Evolutionary conservation across 2,113 vertebrate species (phyloP).

Genomic region (Cyanoderma ruficeps): DNA sequence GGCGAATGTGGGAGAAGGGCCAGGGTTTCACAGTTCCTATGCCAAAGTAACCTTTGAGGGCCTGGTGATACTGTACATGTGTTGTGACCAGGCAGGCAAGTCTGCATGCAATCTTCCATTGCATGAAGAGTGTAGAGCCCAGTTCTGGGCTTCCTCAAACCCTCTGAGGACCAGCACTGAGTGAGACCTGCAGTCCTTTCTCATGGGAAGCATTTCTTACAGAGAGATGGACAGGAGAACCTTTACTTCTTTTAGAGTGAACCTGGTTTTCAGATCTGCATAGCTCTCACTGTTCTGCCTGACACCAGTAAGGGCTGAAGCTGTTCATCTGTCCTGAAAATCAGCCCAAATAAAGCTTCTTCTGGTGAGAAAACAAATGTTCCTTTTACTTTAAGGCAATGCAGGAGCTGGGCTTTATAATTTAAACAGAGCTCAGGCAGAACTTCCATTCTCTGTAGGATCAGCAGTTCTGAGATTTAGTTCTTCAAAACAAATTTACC

Average conservation of each 20-base stretch:
- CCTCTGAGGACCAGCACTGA: neutral
- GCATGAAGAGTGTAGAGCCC: neutral
- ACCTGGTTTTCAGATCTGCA: neutral
- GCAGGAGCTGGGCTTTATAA: neutral
- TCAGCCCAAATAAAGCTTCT: neutral
- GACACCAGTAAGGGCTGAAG: neutral
- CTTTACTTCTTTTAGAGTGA: neutral
- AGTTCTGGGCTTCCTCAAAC: neutral
- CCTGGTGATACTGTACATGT: rapidly evolving
- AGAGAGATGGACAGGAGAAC: neutral
- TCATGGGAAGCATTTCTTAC: neutral
- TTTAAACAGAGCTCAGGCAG: neutral
- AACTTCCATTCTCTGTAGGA: neutral
- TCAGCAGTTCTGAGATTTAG: neutral
- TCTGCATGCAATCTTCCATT: neutral
- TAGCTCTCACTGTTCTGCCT: neutral
- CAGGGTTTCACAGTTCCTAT: neutral
- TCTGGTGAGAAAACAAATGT: neutral
- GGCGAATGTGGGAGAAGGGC: neutral
- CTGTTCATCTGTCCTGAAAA: neutral
- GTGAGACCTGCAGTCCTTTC: neutral
- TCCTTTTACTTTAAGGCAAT: neutral
- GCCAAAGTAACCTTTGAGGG: neutral
- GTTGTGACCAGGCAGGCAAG: neutral
- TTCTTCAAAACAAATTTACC: neutral